Base-by-base conservation (phyloP, 2,888 invertebrate genomes). In the Mellilla xanthometata region DNA sequence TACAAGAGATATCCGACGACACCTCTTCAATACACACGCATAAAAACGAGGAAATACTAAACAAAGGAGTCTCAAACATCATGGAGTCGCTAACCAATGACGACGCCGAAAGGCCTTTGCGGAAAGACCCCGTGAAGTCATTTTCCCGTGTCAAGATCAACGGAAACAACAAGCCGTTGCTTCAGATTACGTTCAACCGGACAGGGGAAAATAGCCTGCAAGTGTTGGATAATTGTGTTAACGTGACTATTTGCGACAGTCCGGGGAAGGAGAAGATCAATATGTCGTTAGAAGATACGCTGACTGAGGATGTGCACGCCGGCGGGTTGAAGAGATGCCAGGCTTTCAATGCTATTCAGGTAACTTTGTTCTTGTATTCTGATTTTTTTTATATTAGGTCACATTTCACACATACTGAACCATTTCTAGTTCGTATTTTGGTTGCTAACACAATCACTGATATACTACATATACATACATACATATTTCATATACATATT, bases 331-430 rank as follows among this genome's bases (percentile, higher is more conserved):
- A 89, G 62, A 66, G 90, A 13, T 90, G 90, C 63, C 90, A 90
- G 72, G 83, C 87, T 74, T 90, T 89, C 73, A 86, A 78, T 62
- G 88, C 90, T 62, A 75, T 90, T 68, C 90, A 90, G 87, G 90
- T 87, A 33, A n/a, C n/a, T n/a, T n/a, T n/a, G n/a, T n/a, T n/a
- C n/a, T n/a, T n/a, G n/a, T n/a, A n/a, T n/a, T n/a, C n/a, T n/a
- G n/a, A n/a, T n/a, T n/a, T n/a, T n/a, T n/a, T 15, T 15, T 15
- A 15, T 3, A 15, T 15, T 15, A 19, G n/a, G n/a, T n/a, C n/a
- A n/a, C n/a, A n/a, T n/a, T n/a, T n/a, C n/a, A n/a, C n/a, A n/a
- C n/a, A n/a, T n/a, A n/a, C n/a, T n/a, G n/a, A n/a, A n/a, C n/a
- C n/a, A n/a, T n/a, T n/a, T n/a, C n/a, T n/a, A n/a, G n/a, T n/a